Evolutionary conservation across 2,888 invertebrate genomes (phyloP).

Genomic region (Halictus quadricinctus): DNA sequence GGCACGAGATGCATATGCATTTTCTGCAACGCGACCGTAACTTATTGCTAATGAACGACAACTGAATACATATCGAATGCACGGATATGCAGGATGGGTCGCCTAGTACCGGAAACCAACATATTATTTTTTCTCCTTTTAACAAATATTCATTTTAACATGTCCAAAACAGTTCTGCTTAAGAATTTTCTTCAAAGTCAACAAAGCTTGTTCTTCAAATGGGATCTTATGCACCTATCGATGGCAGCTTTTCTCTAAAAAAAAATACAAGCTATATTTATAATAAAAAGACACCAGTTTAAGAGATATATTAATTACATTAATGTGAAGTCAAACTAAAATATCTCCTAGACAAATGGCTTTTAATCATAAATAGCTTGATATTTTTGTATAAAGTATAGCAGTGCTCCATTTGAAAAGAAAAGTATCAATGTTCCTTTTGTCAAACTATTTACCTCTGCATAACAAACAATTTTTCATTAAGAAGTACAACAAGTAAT

Average conservation of each 20-base stretch:
- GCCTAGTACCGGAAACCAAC: not conserved
- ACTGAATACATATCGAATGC: constrained; percentile 46
- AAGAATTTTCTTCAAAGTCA: too few relatives aligned
- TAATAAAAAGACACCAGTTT: not conserved
- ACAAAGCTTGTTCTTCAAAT: too few relatives aligned
- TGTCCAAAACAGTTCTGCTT: not conserved
- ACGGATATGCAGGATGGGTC: not conserved
- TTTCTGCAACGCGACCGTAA: constrained; percentile 49
- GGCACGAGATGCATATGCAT: constrained; percentile 50
- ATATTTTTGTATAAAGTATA: too few relatives aligned
- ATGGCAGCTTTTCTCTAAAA: too few relatives aligned
- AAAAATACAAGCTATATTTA: not conserved
- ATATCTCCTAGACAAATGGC: not conserved
- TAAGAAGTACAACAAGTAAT: not conserved
- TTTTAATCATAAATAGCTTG: too few relatives aligned
- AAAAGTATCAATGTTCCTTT: too few relatives aligned
- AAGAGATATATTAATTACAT: not conserved
- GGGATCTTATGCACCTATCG: too few relatives aligned
- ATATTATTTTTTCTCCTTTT: not conserved
- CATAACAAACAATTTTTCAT: not conserved
- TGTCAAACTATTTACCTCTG: not conserved
- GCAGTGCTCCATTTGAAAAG: too few relatives aligned
- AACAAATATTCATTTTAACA: not conserved
- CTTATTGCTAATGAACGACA: constrained; percentile 69
- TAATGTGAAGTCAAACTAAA: not conserved